phyloP scores from a whole-genome alignment of 2,888 invertebrate genomes.

The Drosophila planitibia region DNA sequence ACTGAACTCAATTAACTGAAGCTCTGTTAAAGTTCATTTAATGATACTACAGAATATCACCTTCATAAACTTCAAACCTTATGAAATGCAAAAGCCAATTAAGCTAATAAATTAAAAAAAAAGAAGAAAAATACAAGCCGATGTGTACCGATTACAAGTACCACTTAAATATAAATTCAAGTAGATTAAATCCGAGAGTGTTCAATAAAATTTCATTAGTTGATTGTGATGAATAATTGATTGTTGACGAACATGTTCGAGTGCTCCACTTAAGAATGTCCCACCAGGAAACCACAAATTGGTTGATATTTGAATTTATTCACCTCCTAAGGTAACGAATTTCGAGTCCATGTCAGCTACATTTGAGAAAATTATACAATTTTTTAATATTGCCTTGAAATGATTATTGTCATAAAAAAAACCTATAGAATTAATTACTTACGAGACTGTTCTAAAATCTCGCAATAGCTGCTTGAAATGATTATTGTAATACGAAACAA shows the following conservation, averaged over 20 bases:
- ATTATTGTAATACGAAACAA: too few relatives aligned
- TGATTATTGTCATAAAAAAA: not conserved
- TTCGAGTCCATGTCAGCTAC: not conserved
- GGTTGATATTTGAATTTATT: not conserved
- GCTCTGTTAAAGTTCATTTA: not conserved
- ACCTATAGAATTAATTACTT: too few relatives aligned
- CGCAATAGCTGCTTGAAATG: too few relatives aligned
- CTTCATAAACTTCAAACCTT: not conserved
- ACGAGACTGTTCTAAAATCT: too few relatives aligned
- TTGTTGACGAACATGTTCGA: not conserved
- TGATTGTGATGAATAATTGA: not conserved
- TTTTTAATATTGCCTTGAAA: not conserved
- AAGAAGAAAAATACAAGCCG: not conserved
- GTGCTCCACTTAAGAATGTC: not conserved
- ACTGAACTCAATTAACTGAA: not conserved
- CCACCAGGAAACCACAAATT: not conserved
- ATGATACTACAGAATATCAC: not conserved
- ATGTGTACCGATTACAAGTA: not conserved
- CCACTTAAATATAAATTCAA: constrained; percentile 1
- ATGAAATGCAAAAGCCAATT: not conserved
- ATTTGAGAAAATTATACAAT: not conserved
- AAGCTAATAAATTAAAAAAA: not conserved
- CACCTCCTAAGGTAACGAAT: not conserved
- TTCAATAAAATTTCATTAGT: not conserved
- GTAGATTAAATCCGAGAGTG: not conserved